Base-by-base conservation (phyloP, 2,113 vertebrate genomes). In the Pseudorectes ferrugineus region DNA sequence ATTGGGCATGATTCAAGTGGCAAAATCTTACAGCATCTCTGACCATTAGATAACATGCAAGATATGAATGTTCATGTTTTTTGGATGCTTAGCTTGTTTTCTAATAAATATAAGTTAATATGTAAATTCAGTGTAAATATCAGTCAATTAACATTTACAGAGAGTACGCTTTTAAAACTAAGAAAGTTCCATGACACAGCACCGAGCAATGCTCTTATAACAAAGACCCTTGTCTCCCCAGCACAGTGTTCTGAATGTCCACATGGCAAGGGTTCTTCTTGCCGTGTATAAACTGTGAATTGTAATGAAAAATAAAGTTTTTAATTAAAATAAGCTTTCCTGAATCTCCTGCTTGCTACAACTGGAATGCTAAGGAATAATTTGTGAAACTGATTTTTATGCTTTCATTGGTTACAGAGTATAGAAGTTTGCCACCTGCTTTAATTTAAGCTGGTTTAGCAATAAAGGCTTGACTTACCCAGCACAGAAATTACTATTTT, bases 261-360 rank as follows among this genome's bases (percentile, higher is more conserved):
- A 78, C 92, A 96, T 97, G 97, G 98, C 96, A 70, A 96, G 82
- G 73, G 76, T 86, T 85, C 85, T 2, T 57, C 96, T 95, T 94
- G 91, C 95, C 97, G 18, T 97, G 97, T 96, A 98, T 94, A 98
- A 98, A 98, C 98, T 98, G 98, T 98, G 98, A 98, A 98, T 96
- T 97, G 97, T 97, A 98, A 90, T 94, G 97, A 98, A 95, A 97
- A 98, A 98, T 98, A 98, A 98, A 98, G 94, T 98, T 98, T 98
- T 97, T 98, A 97, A 97, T 97, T 95, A 98, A 98, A 98, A 95
- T 75, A 80, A 92, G 72, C 59, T 79, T 97, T 96, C 92, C 93
- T 77, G 83, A 94, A 97, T 97, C 94, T 98, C 89, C 93, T 98
- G 93, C 92, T 98, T 98, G 95, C 89, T 95, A 42, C 85, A 91